Conservation (phyloP, 2,888 invertebrate genomes). For the Cheilosia vulpina region DNA sequence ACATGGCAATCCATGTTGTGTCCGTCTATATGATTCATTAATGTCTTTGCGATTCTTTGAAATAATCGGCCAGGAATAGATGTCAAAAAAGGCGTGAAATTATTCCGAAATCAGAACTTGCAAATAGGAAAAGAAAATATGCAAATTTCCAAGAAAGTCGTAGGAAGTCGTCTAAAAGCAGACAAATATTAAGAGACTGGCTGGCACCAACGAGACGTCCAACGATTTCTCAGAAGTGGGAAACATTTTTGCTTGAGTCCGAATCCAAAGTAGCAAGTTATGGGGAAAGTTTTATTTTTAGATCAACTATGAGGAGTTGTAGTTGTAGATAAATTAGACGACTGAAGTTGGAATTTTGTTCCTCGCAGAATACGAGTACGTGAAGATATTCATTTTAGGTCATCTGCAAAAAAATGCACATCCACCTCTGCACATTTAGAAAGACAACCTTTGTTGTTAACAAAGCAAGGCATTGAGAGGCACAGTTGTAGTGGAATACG, state of each 20-base stretch:
- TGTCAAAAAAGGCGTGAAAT: not conserved
- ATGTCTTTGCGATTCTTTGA: not conserved
- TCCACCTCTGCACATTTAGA: too few species aligned
- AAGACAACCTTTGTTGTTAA: too few species aligned
- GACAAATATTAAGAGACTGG: constrained; percentile 8
- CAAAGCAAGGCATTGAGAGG: too few species aligned
- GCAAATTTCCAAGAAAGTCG: not conserved
- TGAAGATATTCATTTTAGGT: too few species aligned
- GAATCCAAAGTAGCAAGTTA: too few species aligned
- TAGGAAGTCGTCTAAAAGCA: not conserved
- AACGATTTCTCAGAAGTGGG: not conserved
- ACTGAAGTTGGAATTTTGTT: too few species aligned
- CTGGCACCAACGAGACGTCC: constrained; percentile 4
- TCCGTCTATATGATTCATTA: not conserved
- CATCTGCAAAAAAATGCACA: too few species aligned
- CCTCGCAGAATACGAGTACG: too few species aligned
- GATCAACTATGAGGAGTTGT: too few species aligned
- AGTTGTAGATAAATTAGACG: too few species aligned
- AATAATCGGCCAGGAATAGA: not conserved
- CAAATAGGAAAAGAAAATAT: not conserved
- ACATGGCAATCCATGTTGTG: not conserved
- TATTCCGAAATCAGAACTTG: not conserved
- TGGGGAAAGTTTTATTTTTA: not conserved
- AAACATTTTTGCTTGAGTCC: too few species aligned
- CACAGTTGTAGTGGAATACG: too few species aligned